phyloP scores from a whole-genome alignment of 2,888 invertebrate species.

The Leptopterna dolabrata region DNA sequence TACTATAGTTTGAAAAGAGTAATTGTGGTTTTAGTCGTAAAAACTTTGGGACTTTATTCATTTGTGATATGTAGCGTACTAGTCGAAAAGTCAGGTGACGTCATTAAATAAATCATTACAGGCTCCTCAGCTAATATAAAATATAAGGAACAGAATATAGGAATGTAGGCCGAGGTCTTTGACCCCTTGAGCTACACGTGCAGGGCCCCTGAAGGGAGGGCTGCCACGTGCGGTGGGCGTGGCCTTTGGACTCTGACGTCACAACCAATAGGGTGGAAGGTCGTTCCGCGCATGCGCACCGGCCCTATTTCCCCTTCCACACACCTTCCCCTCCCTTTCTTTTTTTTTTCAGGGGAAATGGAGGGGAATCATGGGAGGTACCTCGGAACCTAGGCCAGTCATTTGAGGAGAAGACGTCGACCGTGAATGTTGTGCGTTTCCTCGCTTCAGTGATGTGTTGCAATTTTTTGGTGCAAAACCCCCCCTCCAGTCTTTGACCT shows the following conservation, averaged over 20 bases:
- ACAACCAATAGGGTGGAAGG: constrained; percentile 37
- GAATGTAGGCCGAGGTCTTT: constrained; percentile 55
- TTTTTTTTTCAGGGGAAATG: not conserved
- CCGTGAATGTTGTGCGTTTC: constrained; percentile 9
- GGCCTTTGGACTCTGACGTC: constrained; percentile 42
- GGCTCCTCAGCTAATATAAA: not conserved
- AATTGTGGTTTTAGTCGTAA: not conserved
- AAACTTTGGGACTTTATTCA: not conserved
- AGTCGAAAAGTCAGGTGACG: constrained; percentile 15
- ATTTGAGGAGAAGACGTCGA: constrained; percentile 20
- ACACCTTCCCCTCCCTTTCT: not conserved
- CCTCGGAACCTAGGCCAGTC: not conserved
- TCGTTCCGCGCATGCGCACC: constrained; percentile 37
- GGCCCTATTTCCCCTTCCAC: constrained; percentile 16
- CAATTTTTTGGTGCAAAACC: not conserved
- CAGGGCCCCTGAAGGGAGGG: constrained; percentile 34
- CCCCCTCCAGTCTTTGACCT: not conserved
- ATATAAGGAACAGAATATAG: constrained; percentile 42
- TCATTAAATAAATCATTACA: constrained; percentile 26
- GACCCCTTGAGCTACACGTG: constrained; percentile 49
- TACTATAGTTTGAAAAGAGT: too few species aligned
- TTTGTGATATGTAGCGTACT: not conserved
- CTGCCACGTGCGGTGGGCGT: constrained; percentile 40
- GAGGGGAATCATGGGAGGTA: constrained; percentile 36
- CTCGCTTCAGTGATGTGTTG: not conserved